Conservation (phyloP, 1,140 invertebrate species). For the Cyclargus thomasi region DNA sequence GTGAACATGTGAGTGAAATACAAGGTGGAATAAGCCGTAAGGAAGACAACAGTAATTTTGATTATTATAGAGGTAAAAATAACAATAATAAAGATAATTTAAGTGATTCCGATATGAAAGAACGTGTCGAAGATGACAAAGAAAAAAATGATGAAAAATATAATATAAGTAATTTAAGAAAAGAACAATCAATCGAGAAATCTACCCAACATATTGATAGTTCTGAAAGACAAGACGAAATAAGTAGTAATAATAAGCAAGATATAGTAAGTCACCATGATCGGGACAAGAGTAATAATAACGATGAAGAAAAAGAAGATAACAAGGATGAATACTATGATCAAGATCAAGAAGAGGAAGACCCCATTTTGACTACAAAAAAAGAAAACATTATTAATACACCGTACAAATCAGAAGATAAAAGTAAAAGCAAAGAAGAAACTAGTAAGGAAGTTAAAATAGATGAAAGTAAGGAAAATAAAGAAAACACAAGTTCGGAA, state of each 20-base stretch:
- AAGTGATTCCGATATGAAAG: not conserved
- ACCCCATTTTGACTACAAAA: constrained; percentile 14
- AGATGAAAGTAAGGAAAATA: constrained; percentile 16
- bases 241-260: constrained; percentile 6
- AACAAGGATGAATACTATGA: constrained; percentile 15
- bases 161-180: not conserved
- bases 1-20: constrained; percentile 23
- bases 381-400: constrained; percentile 19
- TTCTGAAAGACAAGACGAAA: not conserved
- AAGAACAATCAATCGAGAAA: not conserved
- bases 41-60: constrained; percentile 15
- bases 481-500: constrained; percentile 23
- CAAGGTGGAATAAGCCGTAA: constrained; percentile 18
- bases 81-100: not conserved
- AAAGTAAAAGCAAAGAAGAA: constrained; percentile 19
- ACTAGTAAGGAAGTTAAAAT: constrained; percentile 19
- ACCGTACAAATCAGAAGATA: constrained; percentile 11
- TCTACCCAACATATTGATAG: constrained; percentile 16
- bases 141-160: not conserved
- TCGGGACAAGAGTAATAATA: not conserved
- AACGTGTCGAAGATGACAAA: not conserved
- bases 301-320: constrained; percentile 18
- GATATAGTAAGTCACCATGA: constrained; percentile 20
- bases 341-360: not conserved
- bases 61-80: not conserved